Base-by-base conservation (phyloP, 2,113 vertebrate species). In the Notothenia coriiceps region DNA sequence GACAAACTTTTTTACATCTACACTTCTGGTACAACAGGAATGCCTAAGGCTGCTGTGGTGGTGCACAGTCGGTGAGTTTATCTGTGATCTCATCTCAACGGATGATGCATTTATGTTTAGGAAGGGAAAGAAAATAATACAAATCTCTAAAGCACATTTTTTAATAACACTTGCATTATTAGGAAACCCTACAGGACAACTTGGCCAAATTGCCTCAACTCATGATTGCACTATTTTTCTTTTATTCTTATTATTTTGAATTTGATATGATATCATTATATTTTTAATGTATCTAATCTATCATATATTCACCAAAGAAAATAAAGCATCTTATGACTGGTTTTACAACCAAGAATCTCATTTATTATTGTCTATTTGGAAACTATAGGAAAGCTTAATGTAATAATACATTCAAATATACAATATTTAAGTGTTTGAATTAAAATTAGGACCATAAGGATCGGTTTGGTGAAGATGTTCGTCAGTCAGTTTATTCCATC, bases 1-100 rank as follows among this genome's bases (percentile, higher is more conserved):
- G 97, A 96, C 74, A 94, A 94, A 0, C 95, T 98, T 40, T 97
- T 98, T 87, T 97, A 97, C 49, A 97, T 98, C 88, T 98, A 96
- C 79, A 98, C 97, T 0, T 98, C 97, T 0, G 97, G 97, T 6
- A 98, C 97, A 0, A 98, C 96, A 0, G 97, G 97, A 18, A 93
- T 97, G 83, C 97, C 97, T 52, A 98, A 97, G 79, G 96, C 97
- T 0, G 97, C 97, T 66, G 95, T 98, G 0, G 94, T 98, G 12
- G 96, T 98, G 46, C 96, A 98, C 88, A 98, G 96, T 88, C 95
- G 97, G 97, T 98, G 87, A 92, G 94, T 83, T 44, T 20, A 15
- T 54, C 33, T 33, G 15, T 29, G 51, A 74, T 62, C 20, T 72
- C 25, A 25, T 62, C 22, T 60, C 2, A 57, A 18, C n/a, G 3